Evolutionary conservation across 2,113 vertebrate genomes (phyloP).

Genomic region (Rousettus leschenaultii): DNA sequence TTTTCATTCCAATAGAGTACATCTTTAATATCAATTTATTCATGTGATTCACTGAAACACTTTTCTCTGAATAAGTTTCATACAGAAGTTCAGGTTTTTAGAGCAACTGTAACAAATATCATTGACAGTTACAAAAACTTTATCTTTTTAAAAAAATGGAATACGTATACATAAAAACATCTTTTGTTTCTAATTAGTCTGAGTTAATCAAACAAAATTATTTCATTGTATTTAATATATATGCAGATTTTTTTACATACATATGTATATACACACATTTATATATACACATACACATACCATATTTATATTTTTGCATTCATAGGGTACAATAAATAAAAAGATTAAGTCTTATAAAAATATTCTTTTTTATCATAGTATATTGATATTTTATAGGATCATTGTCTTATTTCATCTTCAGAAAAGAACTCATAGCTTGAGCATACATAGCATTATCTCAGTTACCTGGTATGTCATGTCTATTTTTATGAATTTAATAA

Average conservation of each 20-base stretch:
- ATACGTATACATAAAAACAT: neutral
- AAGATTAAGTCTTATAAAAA: neutral
- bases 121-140: neutral
- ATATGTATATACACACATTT: neutral
- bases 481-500: neutral
- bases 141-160: neutral
- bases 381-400: neutral
- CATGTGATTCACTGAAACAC: neutral
- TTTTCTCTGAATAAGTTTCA: neutral
- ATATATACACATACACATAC: neutral
- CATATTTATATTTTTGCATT: neutral
- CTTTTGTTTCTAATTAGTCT: neutral
- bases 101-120: neutral
- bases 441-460: neutral
- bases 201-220: neutral
- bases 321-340: neutral
- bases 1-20: neutral
- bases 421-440: neutral
- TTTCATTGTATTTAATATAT: neutral
- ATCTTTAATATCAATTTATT: neutral
- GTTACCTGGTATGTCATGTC: neutral
- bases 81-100: neutral
- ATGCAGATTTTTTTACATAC: neutral
- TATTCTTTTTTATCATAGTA: neutral
- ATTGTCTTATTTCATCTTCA: neutral